These are phyloP conservation scores for Berghia stephanieae DNA, from an alignment of 1,140 invertebrate species.

Conservation along the genomic window DNA sequence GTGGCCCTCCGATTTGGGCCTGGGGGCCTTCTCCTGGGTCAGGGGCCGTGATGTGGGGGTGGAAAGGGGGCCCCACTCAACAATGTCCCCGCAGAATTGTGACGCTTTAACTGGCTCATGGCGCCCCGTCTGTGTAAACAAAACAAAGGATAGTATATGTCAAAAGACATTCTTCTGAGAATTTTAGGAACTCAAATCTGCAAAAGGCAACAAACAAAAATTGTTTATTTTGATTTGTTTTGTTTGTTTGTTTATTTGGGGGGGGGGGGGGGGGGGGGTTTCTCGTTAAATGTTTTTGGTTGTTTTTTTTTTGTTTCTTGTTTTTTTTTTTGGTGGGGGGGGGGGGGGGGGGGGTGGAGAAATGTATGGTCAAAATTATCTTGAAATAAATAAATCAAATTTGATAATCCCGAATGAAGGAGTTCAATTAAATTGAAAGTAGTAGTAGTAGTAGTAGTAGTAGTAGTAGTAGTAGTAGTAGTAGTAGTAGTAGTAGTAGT, in stretches of 20 bases:
- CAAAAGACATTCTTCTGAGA: neutral
- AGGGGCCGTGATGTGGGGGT: slow-evolving; percentile 29
- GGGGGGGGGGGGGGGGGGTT: too few species aligned
- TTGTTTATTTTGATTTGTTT: neutral
- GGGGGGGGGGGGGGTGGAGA: too few species aligned
- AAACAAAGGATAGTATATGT: slow-evolving; percentile 1
- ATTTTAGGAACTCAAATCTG: neutral
- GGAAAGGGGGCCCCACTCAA: slow-evolving; percentile 41
- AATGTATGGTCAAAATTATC: too few species aligned
- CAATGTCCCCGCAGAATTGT: slow-evolving; percentile 65
- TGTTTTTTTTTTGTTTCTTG: too few species aligned
- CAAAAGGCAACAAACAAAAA: neutral
- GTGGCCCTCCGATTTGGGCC: slow-evolving; percentile 64
- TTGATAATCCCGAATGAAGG: too few species aligned
- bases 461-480: too few species aligned
- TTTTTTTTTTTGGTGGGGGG: too few species aligned
- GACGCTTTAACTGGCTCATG: slow-evolving; percentile 60
- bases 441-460: too few species aligned
- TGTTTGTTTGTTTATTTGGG: neutral
- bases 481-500: too few species aligned
- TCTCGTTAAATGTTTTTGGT: too few species aligned
- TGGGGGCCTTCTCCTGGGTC: slow-evolving; percentile 34
- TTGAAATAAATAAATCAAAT: too few species aligned
- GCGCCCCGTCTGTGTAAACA: slow-evolving; percentile 30
- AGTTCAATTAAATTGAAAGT: too few species aligned